phyloP scores from a whole-genome alignment of 2,113 vertebrate species.

The Pygoscelis adeliae region DNA sequence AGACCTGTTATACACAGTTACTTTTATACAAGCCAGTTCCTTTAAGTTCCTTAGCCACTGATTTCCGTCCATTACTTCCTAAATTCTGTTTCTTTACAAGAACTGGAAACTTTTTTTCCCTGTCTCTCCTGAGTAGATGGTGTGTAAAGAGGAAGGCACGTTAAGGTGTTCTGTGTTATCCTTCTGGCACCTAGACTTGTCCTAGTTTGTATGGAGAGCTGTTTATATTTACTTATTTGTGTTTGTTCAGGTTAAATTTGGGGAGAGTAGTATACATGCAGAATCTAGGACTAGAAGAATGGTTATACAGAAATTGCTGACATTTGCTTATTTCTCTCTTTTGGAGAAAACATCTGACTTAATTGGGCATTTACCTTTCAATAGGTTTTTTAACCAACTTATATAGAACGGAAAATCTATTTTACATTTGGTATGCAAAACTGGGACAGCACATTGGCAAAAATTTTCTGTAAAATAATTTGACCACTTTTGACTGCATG shows the following conservation, averaged over 20 bases:
- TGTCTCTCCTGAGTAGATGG: background rate
- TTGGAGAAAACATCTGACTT: background rate
- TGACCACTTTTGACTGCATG: background rate
- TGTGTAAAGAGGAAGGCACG: background rate
- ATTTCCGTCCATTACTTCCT: background rate
- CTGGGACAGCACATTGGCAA: background rate
- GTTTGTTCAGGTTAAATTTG: background rate
- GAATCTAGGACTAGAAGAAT: background rate
- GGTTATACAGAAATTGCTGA: background rate
- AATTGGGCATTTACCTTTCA: background rate
- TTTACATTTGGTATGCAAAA: background rate
- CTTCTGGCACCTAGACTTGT: background rate
- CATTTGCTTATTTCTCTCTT: background rate
- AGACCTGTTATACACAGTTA: background rate
- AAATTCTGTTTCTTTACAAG: background rate
- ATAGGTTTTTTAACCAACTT: background rate
- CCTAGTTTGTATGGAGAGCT: background rate
- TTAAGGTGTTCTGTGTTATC: background rate
- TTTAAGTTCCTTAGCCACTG: background rate
- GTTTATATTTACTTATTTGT: background rate
- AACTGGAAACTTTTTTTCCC: fast-evolving
- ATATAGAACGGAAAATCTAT: background rate
- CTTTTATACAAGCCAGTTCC: background rate
- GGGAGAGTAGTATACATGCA: fast-evolving
- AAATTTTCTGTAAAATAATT: background rate